Percentiles rank a stretch among this genome's conserved stretches.
Evolutionary conservation across 2,113 vertebrate genomes (phyloP).

Genomic region (Phainopepla nitens): DNA sequence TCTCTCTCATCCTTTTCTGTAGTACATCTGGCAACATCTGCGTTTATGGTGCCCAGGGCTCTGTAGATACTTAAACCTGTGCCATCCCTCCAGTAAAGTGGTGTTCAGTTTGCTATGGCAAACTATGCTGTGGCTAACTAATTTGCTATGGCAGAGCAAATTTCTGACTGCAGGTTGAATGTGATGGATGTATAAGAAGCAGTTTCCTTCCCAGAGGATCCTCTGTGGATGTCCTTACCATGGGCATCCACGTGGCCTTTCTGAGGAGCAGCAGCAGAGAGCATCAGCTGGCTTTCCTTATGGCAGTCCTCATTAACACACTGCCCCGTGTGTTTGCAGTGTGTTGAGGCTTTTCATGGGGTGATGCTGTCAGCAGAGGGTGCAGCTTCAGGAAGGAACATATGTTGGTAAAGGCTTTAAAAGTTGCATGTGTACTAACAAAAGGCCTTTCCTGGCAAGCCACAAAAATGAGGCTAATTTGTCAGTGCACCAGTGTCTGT

Average conservation of each 20-base stretch:
- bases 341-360: not conserved
- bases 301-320: not conserved
- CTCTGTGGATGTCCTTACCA: not conserved
- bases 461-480: not conserved
- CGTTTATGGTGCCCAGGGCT: not conserved
- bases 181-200: not conserved
- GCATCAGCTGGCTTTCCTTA: not conserved
- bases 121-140: not conserved
- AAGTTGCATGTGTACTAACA: not conserved
- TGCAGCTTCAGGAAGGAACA: not conserved
- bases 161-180: not conserved
- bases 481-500: not conserved
- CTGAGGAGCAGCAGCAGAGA: not conserved
- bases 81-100: not conserved
- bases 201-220: not conserved
- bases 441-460: not conserved
- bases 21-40: not conserved
- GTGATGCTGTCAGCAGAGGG: not conserved
- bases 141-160: not conserved
- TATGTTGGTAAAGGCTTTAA: not conserved
- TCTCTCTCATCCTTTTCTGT: not conserved
- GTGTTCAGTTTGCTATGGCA: not conserved
- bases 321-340: accelerated
- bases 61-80: not conserved
- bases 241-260: not conserved